These are phyloP conservation scores for Zaprionus obscuricornis DNA, from an alignment of 2,888 invertebrate species.

Conservation along the genomic window DNA sequence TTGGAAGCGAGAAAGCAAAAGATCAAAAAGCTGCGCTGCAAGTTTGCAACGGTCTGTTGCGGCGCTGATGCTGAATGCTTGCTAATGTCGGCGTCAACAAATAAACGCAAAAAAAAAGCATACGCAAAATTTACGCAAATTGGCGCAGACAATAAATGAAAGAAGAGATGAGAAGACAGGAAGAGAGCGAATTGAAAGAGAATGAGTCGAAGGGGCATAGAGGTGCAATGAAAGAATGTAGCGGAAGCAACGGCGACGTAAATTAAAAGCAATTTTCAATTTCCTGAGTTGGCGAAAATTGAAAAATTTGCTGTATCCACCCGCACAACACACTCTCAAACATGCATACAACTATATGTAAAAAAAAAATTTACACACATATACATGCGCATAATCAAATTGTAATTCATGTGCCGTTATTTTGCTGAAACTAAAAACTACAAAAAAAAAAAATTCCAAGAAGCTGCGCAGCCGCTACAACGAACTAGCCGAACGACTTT, in stretches of 20 bases:
- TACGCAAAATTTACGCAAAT: constrained; percentile 57
- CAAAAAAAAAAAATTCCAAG: constrained; percentile 51
- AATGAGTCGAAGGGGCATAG: constrained; percentile 21
- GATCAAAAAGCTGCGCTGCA: constrained; percentile 59
- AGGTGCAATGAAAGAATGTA: no score
- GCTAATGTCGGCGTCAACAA: no score
- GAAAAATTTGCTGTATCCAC: constrained; percentile 44
- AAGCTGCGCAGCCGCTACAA: constrained; percentile 38
- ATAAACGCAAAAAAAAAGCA: no score
- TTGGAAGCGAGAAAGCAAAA: constrained; percentile 28
- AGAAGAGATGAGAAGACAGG: constrained; percentile 9
- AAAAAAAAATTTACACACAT: constrained; percentile 15
- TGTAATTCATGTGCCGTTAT: constrained; percentile 54
- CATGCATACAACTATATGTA: no score
- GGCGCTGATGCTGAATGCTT: constrained; percentile 10
- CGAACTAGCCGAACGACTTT: constrained; percentile 48
- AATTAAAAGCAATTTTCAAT: constrained; percentile 75
- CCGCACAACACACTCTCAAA: constrained; percentile 34
- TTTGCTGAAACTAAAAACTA: constrained; percentile 21
- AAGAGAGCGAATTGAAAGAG: constrained; percentile 11
- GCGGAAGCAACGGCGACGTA: constrained; percentile 66
- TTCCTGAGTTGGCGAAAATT: constrained; percentile 74
- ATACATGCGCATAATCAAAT: not conserved
- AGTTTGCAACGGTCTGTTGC: constrained; percentile 38
- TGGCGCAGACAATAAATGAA: constrained; percentile 36